Evolutionary conservation across 2,113 vertebrate species (phyloP), one percentile per base, ranked within the genome.

Genomic region (Phodopus roborovskii): DNA sequence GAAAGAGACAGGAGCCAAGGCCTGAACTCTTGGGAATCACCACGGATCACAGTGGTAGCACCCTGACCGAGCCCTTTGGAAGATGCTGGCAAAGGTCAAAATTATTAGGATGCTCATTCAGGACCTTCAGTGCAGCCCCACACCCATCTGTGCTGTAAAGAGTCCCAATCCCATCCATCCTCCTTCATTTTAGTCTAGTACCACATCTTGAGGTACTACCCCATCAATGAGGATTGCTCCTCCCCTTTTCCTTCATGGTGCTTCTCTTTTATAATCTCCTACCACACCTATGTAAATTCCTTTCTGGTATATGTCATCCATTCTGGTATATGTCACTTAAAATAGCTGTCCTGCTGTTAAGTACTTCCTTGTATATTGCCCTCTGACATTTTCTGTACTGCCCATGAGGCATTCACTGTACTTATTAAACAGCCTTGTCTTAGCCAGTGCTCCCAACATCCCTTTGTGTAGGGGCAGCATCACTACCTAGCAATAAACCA

Each of bases 401-500:
- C 68, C 24, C 68, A 12, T 1, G 24, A 22, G 50, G 30, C 39
- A 48, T 30, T 5, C 4, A 3, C 53, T 15, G 4, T 45, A 71
- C 4, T 42, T 53, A 8, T 30, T 68, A 6, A 20, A 30, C 1
- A 42, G 39, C 33, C 8, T 33, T 16, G 0, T 33, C 60, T 20
- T 92, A n/a, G 10, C 28, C 5, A 16, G 2, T 2, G 33, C 36
- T 39, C 48, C 64, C 45, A 19, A 12, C 7, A 0, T 9, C 28
- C 53, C 62, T 11, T 62, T 19, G 15, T 56, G 56, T 1, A 7
- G 64, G 36, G 26, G 6, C 5, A 0, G 2, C 2, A 5, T 13
- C 4, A 58, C 22, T 0, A 0, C 39, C 75, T 70, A 64, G 0
- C 28, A 11, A 9, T 5, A 58, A 45, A 36, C 10, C 30, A 56